Conservation (phyloP, 1,140 invertebrate genomes). For the Leptinotarsa texana region DNA sequence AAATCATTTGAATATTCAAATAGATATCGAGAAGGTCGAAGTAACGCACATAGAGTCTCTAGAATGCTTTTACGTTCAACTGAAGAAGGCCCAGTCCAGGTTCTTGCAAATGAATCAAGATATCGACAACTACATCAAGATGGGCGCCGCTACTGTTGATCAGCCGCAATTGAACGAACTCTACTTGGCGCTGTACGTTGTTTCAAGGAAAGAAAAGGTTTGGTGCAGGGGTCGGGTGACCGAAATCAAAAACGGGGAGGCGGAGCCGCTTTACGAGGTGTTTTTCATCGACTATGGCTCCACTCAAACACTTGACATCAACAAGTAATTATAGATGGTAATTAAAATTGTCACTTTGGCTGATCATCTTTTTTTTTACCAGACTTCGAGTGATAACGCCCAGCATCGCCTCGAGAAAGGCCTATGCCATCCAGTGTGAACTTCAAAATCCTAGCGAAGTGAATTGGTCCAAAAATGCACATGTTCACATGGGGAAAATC, state of each 20-base stretch:
- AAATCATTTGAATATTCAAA: constrained; percentile 20
- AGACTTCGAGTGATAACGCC: constrained; percentile 34
- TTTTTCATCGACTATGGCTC: constrained; percentile 44
- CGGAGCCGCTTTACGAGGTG: constrained; percentile 32
- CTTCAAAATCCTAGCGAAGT: constrained; percentile 32
- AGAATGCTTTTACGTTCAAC: constrained; percentile 37
- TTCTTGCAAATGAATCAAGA: constrained; percentile 31
- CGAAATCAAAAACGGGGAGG: constrained; percentile 28
- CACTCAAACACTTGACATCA: constrained; percentile 29
- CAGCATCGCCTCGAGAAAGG: constrained; percentile 24
- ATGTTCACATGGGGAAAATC: constrained; percentile 35
- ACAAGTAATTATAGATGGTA: constrained; percentile 24
- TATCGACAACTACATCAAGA: constrained; percentile 37
- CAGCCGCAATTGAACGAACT: constrained; percentile 31
- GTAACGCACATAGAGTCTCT: constrained; percentile 34
- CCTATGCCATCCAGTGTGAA: constrained; percentile 37
- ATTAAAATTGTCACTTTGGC: constrained; percentile 8
- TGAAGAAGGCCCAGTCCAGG: constrained; percentile 25
- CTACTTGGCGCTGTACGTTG: constrained; percentile 35
- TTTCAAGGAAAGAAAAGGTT: constrained; percentile 25
- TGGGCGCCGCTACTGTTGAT: constrained; percentile 28
- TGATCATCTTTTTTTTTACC: not conserved
- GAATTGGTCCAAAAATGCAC: constrained; percentile 35
- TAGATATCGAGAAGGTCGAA: constrained; percentile 27
- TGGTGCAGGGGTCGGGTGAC: constrained; percentile 38